Percentiles rank a stretch among this genome's conserved stretches.
Conservation (phyloP, 2,797 vertebrate species). For the Microctenopoma steveboyesi region DNA sequence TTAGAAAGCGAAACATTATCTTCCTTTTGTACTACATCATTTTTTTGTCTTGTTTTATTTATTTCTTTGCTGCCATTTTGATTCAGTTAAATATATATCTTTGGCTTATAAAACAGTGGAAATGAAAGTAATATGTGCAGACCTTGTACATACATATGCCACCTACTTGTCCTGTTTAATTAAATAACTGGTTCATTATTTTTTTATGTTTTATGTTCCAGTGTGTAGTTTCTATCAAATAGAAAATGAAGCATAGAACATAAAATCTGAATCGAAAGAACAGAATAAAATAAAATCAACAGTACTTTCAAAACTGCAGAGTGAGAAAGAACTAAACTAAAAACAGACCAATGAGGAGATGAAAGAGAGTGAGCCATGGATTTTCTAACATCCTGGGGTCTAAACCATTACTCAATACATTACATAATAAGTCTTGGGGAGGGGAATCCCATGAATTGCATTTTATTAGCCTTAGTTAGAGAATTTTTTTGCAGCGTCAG, state of each 20-base stretch:
- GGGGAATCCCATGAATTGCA: constrained; percentile 68
- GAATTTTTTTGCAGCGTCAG: constrained; percentile 25
- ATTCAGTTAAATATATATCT: too few species aligned
- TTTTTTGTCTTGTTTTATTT: not conserved
- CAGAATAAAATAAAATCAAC: too few species aligned
- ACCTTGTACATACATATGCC: too few species aligned
- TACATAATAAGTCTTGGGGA: constrained; percentile 60
- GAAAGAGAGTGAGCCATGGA: constrained; percentile 33
- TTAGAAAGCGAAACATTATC: too few species aligned
- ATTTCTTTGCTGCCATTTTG: too few species aligned
- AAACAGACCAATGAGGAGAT: constrained; percentile 40
- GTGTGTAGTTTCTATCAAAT: too few species aligned
- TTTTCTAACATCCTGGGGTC: constrained; percentile 61
- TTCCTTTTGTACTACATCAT: not conserved
- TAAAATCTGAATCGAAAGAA: too few species aligned
- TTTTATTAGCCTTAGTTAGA: constrained; percentile 13
- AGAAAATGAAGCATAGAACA: not conserved
- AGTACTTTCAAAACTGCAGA: not conserved
- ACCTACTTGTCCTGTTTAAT: too few species aligned
- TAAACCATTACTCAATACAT: constrained; percentile 52
- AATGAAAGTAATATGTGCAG: too few species aligned
- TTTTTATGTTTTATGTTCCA: too few species aligned
- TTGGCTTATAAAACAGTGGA: too few species aligned
- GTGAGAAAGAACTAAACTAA: constrained; percentile 13
- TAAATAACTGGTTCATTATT: too few species aligned